Base-by-base conservation (phyloP, 1,140 invertebrate genomes). In the Mamestra configurata region DNA sequence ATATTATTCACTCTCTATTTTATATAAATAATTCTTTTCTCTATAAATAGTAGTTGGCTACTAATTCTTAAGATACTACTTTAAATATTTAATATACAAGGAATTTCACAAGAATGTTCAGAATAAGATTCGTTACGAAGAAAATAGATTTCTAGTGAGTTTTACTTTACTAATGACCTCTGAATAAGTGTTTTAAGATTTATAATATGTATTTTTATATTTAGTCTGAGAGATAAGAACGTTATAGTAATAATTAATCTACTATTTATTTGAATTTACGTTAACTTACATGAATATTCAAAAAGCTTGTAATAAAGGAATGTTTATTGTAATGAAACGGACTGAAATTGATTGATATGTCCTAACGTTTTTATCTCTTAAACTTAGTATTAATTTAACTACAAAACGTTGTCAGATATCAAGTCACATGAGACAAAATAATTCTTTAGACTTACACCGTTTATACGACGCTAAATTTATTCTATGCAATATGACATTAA, bases 1-100 rank as follows among this genome's bases (percentile, higher is more conserved):
- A 87, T 86, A 87, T 87, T 87, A 87, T 86, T 59, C 22, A 40
- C 40, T 49, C 57, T 76, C 20, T 76, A 75, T 76, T 76, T 76
- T 24, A 76, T 76, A 76, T 76, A 76, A 76, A 75, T 75, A 75
- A 59, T 40, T 64, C 46, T 77, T 68, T 53, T 68, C 43, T 77
- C 59, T 77, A 77, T 66, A 77, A 77, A 77, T 77, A 77, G 27
- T 66, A 76, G 40, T 68, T 46, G 7, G 46, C 61, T 77, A 66
- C 20, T 59, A 66, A 40, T 11, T 37, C 57, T 66, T 77, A 77
- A 51, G 57, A 49, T 51, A 68, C 55, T 35, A 43, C 27, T 35
- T 20, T 73, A 27, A 53, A 71, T 64, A 75, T 24, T 64, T 64
- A 55, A 55, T 64, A 76, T 20, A 76, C 57, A 35, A 49, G 40